Evolutionary conservation across 2,888 invertebrate genomes (phyloP).

Genomic region (Agonopterix arenella): DNA sequence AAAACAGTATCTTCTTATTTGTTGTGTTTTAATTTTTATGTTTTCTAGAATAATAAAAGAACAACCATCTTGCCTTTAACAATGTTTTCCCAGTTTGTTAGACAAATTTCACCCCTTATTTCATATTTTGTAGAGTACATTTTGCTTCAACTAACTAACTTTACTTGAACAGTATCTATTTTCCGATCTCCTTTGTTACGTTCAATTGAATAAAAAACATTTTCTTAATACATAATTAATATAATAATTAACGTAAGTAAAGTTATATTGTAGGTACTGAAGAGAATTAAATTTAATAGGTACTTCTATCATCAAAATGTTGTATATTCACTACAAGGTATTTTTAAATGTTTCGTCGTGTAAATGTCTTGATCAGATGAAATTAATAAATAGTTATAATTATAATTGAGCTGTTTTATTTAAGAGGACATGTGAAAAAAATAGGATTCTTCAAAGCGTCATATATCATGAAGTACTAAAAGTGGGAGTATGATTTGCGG

Average conservation of each 20-base stretch:
- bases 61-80: too few relatives aligned
- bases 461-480: too few relatives aligned
- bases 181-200: not conserved
- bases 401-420: slow-evolving; percentile 23
- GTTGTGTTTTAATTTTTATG: slow-evolving; percentile 5
- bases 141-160: too few relatives aligned
- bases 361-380: slow-evolving; percentile 27
- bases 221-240: not conserved
- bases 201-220: slow-evolving; percentile 1
- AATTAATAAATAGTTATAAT: slow-evolving; percentile 32
- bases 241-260: not conserved
- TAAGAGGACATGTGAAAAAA: too few relatives aligned
- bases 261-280: not conserved
- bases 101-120: too few relatives aligned
- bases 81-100: too few relatives aligned
- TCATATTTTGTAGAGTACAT: too few relatives aligned
- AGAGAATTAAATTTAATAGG: too few relatives aligned
- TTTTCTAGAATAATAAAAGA: not conserved
- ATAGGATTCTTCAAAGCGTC: too few relatives aligned
- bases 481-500: too few relatives aligned
- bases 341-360: slow-evolving; percentile 18
- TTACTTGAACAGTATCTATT: too few relatives aligned
- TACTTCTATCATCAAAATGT: not conserved
- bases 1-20: slow-evolving; percentile 14
- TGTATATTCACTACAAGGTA: slow-evolving; percentile 18